Conservation (phyloP, 2,888 invertebrate species). For the Lymantria dispar region DNA sequence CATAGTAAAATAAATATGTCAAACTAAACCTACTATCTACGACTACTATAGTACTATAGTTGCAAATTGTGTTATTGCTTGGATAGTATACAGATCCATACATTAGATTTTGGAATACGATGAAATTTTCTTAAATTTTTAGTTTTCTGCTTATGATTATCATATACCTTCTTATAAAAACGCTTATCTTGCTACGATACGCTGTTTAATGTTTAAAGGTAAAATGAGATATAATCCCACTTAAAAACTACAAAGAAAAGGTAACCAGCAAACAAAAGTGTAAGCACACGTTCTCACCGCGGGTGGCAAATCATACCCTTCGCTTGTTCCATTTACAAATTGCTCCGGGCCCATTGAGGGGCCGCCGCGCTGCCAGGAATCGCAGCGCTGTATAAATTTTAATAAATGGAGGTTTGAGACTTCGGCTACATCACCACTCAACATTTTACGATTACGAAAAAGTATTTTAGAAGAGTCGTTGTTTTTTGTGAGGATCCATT, state of each 20-base stretch:
- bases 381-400: constrained; percentile 68
- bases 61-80: too few species aligned
- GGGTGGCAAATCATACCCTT: constrained; percentile 50
- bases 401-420: constrained; percentile 56
- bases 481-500: not conserved
- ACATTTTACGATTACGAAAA: constrained; percentile 31
- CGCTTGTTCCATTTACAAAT: constrained; percentile 72
- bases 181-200: too few species aligned
- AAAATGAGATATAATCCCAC: too few species aligned
- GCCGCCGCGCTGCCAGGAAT: constrained; percentile 48
- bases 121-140: too few species aligned
- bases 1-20: too few species aligned
- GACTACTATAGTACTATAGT: too few species aligned
- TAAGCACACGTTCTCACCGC: constrained; percentile 31
- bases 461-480: not conserved
- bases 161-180: too few species aligned
- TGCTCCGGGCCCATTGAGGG: constrained; percentile 59
- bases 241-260: constrained; percentile 17
- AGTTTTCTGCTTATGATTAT: too few species aligned
- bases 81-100: too few species aligned
- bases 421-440: constrained; percentile 40
- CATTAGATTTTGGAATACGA: too few species aligned
- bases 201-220: too few species aligned
- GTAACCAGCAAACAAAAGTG: constrained; percentile 9
- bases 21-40: too few species aligned